phyloP scores from a whole-genome alignment of 2,888 invertebrate species.

The Apamea crenata region DNA sequence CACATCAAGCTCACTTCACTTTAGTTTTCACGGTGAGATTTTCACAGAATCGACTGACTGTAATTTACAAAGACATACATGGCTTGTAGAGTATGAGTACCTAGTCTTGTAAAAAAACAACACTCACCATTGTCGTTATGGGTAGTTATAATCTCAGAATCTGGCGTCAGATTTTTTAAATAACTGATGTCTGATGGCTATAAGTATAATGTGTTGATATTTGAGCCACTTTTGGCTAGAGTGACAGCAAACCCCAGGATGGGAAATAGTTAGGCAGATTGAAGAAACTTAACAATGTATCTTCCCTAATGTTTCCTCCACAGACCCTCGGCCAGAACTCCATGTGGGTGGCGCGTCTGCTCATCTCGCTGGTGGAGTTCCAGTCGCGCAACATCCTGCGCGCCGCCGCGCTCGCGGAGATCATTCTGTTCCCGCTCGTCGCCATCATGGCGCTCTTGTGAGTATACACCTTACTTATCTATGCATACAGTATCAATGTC shows the following conservation, averaged over 20 bases:
- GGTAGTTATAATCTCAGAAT: not conserved
- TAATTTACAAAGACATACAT: not conserved
- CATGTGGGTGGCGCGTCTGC: constrained; percentile 96
- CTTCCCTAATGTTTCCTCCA: not conserved
- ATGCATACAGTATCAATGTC: not conserved
- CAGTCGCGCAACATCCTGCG: constrained; percentile 97
- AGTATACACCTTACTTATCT: constrained; percentile 82
- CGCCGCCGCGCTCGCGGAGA: constrained; percentile 97
- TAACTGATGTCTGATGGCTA: not conserved
- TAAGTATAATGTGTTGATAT: not conserved
- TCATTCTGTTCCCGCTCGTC: constrained; percentile 96
- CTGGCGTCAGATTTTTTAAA: no score
- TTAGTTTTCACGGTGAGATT: no score
- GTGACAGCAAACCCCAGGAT: not conserved
- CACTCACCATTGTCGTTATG: not conserved
- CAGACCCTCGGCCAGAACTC: constrained; percentile 98
- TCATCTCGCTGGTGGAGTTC: constrained; percentile 96
- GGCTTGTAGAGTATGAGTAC: not conserved
- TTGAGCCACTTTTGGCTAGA: not conserved
- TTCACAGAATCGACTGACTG: no score
- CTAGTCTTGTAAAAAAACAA: not conserved
- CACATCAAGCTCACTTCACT: no score
- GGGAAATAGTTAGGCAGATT: not conserved
- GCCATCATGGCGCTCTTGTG: constrained; percentile 96
- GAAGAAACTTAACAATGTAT: not conserved